These are phyloP conservation scores for Trichonephila inaurata DNA, from an alignment of 1,140 invertebrate species.

Conservation along the genomic window DNA sequence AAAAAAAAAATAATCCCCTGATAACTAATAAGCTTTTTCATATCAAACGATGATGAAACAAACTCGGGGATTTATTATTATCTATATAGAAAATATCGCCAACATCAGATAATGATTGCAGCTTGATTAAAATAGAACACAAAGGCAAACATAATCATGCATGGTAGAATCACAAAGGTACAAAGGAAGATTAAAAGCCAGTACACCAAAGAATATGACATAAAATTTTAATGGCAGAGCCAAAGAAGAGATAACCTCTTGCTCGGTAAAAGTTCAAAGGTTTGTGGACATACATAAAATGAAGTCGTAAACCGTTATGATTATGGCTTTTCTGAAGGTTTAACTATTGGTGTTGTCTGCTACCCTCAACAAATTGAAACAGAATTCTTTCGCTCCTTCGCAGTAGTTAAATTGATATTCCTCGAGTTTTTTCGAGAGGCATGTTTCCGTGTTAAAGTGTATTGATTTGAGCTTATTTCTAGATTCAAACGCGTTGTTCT, in stretches of 20 bases:
- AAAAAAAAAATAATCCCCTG: no score
- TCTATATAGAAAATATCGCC: background rate
- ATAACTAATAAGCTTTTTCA: no score
- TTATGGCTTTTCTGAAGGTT: conserved; percentile 13
- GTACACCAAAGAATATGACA: conserved; percentile 50
- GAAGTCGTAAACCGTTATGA: conserved; percentile 57
- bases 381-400: background rate
- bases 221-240: conserved; percentile 47
- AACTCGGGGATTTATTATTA: no score
- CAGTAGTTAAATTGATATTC: background rate
- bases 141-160: background rate
- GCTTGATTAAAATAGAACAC: background rate
- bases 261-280: conserved; percentile 35
- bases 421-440: background rate
- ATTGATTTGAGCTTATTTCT: background rate
- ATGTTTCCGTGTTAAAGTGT: background rate
- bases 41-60: no score
- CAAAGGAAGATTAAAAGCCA: conserved; percentile 30
- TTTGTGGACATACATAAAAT: conserved; percentile 59
- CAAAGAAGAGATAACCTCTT: conserved; percentile 50
- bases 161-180: conserved; percentile 2
- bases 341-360: background rate
- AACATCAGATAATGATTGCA: background rate
- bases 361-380: conserved; percentile 27
- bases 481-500: background rate